Evolutionary conservation across 1,140 invertebrate species (phyloP).

Genomic region (Ceratosolen solmsi): DNA sequence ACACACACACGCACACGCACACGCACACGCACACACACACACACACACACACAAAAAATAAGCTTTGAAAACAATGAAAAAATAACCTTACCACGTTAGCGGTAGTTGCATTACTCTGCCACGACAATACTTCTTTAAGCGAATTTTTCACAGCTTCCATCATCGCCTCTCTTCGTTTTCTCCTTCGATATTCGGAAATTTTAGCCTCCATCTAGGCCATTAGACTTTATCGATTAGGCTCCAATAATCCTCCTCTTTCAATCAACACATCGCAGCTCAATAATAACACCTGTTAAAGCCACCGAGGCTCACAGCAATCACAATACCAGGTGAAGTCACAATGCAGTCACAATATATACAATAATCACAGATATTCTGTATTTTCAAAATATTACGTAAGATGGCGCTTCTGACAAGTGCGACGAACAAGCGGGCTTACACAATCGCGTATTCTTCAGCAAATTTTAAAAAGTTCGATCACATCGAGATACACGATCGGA

Average conservation of each 20-base stretch:
- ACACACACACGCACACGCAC: neutral
- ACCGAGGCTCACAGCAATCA: too few relatives aligned
- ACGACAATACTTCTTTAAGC: constrained; percentile 56
- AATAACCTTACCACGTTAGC: constrained; percentile 61
- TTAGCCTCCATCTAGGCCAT: constrained; percentile 60
- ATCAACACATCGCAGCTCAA: too few relatives aligned
- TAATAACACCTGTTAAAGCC: too few relatives aligned
- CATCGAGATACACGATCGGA: too few relatives aligned
- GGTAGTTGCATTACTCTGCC: constrained; percentile 50
- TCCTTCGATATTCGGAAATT: constrained; percentile 60
- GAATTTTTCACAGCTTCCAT: constrained; percentile 58
- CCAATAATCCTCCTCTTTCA: neutral
- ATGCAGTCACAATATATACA: too few relatives aligned
- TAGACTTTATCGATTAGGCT: neutral
- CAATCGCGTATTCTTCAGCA: too few relatives aligned
- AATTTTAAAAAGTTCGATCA: too few relatives aligned
- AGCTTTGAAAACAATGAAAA: neutral
- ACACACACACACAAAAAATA: neutral
- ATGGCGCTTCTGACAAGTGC: too few relatives aligned
- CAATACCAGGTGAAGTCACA: too few relatives aligned
- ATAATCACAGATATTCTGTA: too few relatives aligned
- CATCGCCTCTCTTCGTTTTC: constrained; percentile 59
- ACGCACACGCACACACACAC: neutral
- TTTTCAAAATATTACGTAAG: too few relatives aligned
- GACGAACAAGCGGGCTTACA: too few relatives aligned